Percentiles rank a stretch among this genome's conserved stretches.
phyloP scores from a whole-genome alignment of 2,888 invertebrate species.

The Formica aserva region DNA sequence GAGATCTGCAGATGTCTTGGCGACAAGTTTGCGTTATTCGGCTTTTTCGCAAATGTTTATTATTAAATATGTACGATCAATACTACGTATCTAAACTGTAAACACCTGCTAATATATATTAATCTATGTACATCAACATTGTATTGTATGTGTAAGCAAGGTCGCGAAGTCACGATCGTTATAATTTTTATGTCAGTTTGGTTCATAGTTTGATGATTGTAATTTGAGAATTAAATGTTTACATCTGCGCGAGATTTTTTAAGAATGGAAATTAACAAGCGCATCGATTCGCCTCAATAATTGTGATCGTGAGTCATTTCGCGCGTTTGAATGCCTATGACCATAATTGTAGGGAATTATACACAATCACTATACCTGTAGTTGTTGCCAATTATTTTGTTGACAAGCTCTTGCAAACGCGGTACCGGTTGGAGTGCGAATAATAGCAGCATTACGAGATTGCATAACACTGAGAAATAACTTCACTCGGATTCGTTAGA shows the following conservation, averaged over 20 bases:
- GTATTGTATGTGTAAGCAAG: not conserved
- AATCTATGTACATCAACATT: not conserved
- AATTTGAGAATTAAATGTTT: not conserved
- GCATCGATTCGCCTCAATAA: conserved; percentile 1
- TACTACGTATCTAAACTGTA: not conserved
- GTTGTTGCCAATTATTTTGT: conserved; percentile 20
- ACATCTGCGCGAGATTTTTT: not conserved
- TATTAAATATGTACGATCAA: not conserved
- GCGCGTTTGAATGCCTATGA: not conserved
- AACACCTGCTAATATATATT: not conserved
- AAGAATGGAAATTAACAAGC: not conserved
- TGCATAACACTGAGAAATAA: conserved; percentile 9
- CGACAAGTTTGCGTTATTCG: conserved; percentile 12
- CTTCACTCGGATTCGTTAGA: conserved; percentile 11
- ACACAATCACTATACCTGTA: not conserved
- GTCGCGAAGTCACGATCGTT: not conserved
- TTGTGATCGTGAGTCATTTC: not conserved
- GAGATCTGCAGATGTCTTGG: not conserved
- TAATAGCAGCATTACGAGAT: not conserved
- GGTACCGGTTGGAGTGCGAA: not conserved
- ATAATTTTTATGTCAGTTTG: not conserved
- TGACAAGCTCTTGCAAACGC: not conserved
- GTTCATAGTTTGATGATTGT: not conserved
- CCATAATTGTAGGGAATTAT: conserved; percentile 14
- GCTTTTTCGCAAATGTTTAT: conserved; percentile 5